Conservation (phyloP, 2,797 vertebrate species). For the Dallia pectoralis region DNA sequence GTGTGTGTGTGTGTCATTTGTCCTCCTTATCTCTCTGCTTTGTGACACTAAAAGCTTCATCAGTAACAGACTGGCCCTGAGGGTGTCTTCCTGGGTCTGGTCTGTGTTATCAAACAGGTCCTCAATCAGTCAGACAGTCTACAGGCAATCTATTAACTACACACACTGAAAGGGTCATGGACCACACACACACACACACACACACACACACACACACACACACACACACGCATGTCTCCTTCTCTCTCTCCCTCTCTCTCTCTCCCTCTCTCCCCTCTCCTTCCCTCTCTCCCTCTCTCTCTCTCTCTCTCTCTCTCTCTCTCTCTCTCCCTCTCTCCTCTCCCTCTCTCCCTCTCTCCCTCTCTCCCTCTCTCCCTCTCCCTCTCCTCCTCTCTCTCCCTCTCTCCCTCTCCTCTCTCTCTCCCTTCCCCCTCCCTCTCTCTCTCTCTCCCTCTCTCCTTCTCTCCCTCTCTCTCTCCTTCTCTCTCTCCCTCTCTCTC, state of each 20-base stretch:
- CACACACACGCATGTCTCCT: background rate
- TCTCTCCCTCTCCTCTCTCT: too few relatives aligned
- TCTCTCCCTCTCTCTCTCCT: too few relatives aligned
- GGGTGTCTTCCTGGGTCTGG: constrained; percentile 30
- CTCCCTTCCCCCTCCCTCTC: background rate
- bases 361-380: background rate
- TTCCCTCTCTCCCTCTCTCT: too few relatives aligned
- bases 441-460: background rate
- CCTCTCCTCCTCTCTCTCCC: too few relatives aligned
- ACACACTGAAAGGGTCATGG: background rate
- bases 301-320: too few relatives aligned
- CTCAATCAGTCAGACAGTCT: background rate
- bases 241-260: constrained; percentile 3
- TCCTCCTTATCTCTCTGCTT: background rate
- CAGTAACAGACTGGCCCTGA: constrained; percentile 11
- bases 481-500: too few relatives aligned
- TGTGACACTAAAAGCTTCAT: constrained; percentile 20
- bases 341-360: constrained; percentile 6
- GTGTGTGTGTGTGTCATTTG: background rate
- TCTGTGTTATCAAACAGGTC: background rate
- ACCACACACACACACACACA: background rate
- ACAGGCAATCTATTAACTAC: background rate
- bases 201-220: background rate
- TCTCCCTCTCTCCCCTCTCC: background rate
- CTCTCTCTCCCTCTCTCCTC: background rate